Base-by-base conservation (phyloP, 1,140 invertebrate species). In the Triops cancriformis region DNA sequence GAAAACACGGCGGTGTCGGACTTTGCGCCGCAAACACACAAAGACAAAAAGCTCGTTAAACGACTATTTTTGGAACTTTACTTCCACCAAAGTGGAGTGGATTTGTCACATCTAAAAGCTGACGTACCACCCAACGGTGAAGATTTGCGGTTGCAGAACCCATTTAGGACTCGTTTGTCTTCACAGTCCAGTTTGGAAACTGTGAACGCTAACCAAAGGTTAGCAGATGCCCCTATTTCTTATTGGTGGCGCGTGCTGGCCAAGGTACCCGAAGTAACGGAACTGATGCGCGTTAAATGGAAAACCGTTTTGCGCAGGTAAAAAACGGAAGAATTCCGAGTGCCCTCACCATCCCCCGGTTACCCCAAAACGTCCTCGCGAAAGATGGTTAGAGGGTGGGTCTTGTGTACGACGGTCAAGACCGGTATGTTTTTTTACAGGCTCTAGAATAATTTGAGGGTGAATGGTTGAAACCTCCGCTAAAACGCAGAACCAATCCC, bases 11-110 rank as follows among this genome's bases (percentile, higher is more conserved):
- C 51, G 51, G 51, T 23, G 23, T 64, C 10, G 51, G 51, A 23
- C 23, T 64, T 64, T 18, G 51, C 18, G 18, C 51, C 51, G 51
- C 51, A 64, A 64, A 64, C 51, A 64, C 51, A 64, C 51, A 64
- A 64, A 64, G 51, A 64, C 51, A 64, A 64, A 64, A 64, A 64
- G 51, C 51, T 64, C 51, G 18, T 64, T 64, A 64, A 64, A 64
- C 51, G 18, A 64, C 18, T 64, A 64, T 64, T 64, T 64, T 64
- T 64, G 23, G 51, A 18, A 23, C 51, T 64, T 6, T 23, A 18
- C 51, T 23, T 9, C 23, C 51, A 64, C 51, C 14, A 64, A 64
- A 64, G 51, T 64, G 23, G 51, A 64, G 51, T 14, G 14, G 18
- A 18, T 9, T 64, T 64, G 51, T n/a, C 51, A n/a, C 23, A 23